Base-by-base conservation (phyloP, 2,888 invertebrate species). In the Apodemia mormo region DNA sequence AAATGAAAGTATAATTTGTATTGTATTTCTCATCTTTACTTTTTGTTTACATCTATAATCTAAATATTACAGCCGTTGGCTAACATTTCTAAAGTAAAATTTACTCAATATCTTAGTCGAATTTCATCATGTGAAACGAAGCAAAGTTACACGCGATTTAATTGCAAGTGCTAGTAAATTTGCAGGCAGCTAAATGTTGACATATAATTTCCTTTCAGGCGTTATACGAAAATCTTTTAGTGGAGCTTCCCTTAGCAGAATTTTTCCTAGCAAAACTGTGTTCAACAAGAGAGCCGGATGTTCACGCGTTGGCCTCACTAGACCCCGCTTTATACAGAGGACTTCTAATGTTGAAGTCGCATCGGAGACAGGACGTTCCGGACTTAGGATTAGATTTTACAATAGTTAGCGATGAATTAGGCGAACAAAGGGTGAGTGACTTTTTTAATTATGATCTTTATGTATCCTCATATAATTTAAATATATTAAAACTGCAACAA, bases 331-430 rank as follows among this genome's bases (percentile, higher is more conserved):
- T 99, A 81, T 98, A 99, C 88, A 96, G 97, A 76, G 99, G 99
- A 83, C 92, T 99, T 65, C 90, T 99, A 61, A 96, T 96, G 84
- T 94, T 99, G 67, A 97, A 98, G 81, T 96, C 97, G 74, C 98
- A 97, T 82, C 94, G 95, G 54, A 85, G 95, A 4, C 96, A 96
- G 4, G 98, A 98, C 86, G 98, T 99, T 8, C 94, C 96, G 10
- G 98, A 98, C 81, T 91, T 98, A 52, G 97, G 98, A 1, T 93
- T 99, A 33, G 99, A 99, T 92, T 99, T 99, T 85, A 98, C 99
- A 0, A 95, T 98, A 14, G 95, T 98, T 65, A 97, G 96, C 79
- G 97, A 98, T 81, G 97, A 98, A 82, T 94, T 99, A 68, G 99
- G 99, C 0, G 97, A 98, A 85, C 97, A 97, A 68, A 95, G 96